phyloP scores from a whole-genome alignment of 2,113 vertebrate genomes.

The Cepphus grylle region DNA sequence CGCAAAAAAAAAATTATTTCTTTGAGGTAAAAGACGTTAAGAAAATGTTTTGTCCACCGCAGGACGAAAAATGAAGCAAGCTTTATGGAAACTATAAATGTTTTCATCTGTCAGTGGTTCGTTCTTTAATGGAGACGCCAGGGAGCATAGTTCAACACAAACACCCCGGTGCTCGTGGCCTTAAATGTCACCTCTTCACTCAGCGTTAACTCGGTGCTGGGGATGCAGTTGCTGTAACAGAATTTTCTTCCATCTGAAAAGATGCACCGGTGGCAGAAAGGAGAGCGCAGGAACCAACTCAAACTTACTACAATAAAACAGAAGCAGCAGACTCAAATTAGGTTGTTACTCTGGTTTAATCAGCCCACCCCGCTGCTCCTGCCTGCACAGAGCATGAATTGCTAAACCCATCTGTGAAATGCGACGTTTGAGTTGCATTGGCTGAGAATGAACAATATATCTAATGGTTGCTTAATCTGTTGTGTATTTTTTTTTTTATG shows the following conservation, averaged over 20 bases:
- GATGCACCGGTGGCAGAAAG: background rate
- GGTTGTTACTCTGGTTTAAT: background rate
- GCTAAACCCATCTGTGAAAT: background rate
- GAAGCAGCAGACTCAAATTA: background rate
- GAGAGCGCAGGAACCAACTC: background rate
- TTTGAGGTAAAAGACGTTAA: background rate
- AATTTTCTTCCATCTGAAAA: background rate
- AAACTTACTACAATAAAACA: background rate
- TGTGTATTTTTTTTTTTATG: background rate
- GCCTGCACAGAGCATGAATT: background rate
- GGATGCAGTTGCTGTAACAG: background rate
- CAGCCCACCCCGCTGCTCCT: background rate
- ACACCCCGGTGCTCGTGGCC: accelerated
- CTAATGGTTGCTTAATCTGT: background rate
- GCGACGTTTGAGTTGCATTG: background rate
- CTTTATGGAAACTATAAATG: background rate
- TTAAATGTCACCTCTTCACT: background rate
- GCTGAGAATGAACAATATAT: background rate
- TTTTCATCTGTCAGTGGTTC: background rate
- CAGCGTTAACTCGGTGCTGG: background rate
- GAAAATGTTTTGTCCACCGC: background rate
- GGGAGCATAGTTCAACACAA: background rate
- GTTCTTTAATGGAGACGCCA: background rate
- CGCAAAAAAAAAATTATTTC: background rate
- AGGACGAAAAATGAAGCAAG: background rate